Conservation (phyloP, 1,140 invertebrate genomes). For the Sycophila sp. region DNA sequence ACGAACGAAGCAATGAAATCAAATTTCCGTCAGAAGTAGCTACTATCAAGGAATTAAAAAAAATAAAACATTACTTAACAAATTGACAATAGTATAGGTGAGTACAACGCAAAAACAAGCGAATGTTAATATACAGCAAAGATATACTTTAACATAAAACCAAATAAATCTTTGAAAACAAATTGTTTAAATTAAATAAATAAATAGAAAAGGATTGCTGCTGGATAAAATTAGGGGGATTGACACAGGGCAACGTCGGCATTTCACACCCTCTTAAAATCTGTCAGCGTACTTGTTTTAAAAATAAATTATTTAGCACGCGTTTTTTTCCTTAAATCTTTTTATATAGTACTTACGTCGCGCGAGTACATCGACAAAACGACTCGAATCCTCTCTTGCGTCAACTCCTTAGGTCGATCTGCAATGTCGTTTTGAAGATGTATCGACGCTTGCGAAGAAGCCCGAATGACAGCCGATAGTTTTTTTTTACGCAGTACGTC, state of each 20-base stretch:
- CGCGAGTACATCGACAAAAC: conserved; percentile 43
- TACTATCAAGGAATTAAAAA: no score
- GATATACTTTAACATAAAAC: neutral
- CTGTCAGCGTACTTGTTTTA: conserved; percentile 21
- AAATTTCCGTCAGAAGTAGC: no score
- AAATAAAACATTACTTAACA: no score
- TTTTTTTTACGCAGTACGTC: conserved; percentile 1
- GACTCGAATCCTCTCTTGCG: conserved; percentile 23
- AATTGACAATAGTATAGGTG: neutral
- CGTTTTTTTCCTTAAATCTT: conserved; percentile 30
- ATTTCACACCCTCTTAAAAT: conserved; percentile 34
- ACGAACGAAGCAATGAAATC: no score
- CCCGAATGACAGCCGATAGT: conserved; percentile 38
- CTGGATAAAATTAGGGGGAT: neutral
- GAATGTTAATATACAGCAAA: neutral
- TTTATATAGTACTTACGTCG: conserved; percentile 53
- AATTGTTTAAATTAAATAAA: no score
- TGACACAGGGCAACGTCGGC: neutral
- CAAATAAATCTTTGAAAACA: no score
- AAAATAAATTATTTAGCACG: no score
- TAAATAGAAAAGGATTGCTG: no score
- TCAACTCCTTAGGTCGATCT: conserved; percentile 1
- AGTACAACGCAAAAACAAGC: neutral
- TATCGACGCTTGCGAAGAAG: conserved; percentile 29
- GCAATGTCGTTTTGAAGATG: conserved; percentile 30